A percentile compares a stretch with the other conserved stretches of the same genome.
Evolutionary conservation across 2,888 invertebrate genomes (phyloP).

Genomic region (Alcis repandata): DNA sequence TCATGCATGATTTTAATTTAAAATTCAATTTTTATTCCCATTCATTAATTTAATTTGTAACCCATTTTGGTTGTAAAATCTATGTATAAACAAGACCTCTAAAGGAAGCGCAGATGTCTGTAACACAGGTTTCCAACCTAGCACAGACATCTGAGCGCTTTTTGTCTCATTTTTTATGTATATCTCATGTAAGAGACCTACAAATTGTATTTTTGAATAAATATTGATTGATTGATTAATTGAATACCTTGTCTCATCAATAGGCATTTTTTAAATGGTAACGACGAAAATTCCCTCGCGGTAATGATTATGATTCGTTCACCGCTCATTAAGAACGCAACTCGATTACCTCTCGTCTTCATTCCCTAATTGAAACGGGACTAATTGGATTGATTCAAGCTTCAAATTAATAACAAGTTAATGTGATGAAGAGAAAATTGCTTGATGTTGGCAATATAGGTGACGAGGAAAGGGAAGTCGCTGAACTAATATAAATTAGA

Average conservation of each 20-base stretch:
- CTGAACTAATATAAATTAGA: neutral
- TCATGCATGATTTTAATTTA: too few species aligned
- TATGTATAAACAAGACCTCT: too few species aligned
- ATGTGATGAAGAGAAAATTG: constrained; percentile 51
- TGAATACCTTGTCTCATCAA: constrained; percentile 9
- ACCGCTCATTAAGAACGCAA: constrained; percentile 44
- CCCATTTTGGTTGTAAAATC: too few species aligned
- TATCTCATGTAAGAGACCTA: too few species aligned
- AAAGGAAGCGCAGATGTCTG: too few species aligned
- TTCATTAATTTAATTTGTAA: too few species aligned
- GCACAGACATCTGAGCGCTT: too few species aligned
- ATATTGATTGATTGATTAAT: too few species aligned
- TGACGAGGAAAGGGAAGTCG: constrained; percentile 4
- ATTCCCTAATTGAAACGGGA: constrained; percentile 61
- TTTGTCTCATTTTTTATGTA: too few species aligned
- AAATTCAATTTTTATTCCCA: too few species aligned
- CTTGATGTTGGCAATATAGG: constrained; percentile 22
- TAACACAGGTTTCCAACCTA: too few species aligned
- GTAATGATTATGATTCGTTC: constrained; percentile 45
- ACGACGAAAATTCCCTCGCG: constrained; percentile 33
- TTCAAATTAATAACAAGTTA: constrained; percentile 48
- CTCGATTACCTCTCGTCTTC: constrained; percentile 58
- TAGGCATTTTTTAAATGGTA: constrained; percentile 30
- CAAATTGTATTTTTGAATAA: too few species aligned
- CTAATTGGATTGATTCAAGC: constrained; percentile 56